Evolutionary conservation across 2,888 invertebrate genomes (phyloP).

Genomic region (Erynnis tages): DNA sequence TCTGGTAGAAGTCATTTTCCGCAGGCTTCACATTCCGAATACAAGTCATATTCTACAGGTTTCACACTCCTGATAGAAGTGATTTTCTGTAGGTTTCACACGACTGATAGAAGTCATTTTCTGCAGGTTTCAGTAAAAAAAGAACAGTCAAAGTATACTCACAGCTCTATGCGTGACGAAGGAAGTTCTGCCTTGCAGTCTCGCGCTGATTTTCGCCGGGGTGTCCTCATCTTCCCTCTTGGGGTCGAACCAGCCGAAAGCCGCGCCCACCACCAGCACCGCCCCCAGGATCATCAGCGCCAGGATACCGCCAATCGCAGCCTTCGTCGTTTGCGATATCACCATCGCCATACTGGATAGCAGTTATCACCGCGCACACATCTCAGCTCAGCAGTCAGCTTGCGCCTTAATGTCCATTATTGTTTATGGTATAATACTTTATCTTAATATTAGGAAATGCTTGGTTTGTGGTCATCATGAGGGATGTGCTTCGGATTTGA

Average conservation of each 20-base stretch:
- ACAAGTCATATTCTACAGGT: too few relatives aligned
- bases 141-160: conserved; percentile 42
- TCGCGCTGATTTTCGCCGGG: conserved; percentile 71
- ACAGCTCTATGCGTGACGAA: conserved; percentile 75
- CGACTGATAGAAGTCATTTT: not conserved
- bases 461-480: too few relatives aligned
- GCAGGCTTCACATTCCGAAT: too few relatives aligned
- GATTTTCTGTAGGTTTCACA: not conserved
- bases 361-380: conserved; percentile 53
- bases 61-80: too few relatives aligned
- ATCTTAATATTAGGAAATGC: too few relatives aligned
- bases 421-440: too few relatives aligned
- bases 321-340: conserved; percentile 76
- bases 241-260: conserved; percentile 74
- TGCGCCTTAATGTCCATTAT: too few relatives aligned
- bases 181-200: conserved; percentile 70
- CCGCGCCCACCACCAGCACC: conserved; percentile 70
- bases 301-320: conserved; percentile 70
- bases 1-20: too few relatives aligned
- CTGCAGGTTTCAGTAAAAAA: too few relatives aligned
- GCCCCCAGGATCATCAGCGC: conserved; percentile 74
- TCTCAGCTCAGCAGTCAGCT: not conserved
- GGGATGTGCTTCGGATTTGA: too few relatives aligned
- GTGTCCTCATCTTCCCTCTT: conserved; percentile 72
- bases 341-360: conserved; percentile 74